These are phyloP conservation scores for Ianthella basta DNA, from an alignment of 37 sponge, comb jelly and placozoan genomes.

Conservation along the genomic window DNA sequence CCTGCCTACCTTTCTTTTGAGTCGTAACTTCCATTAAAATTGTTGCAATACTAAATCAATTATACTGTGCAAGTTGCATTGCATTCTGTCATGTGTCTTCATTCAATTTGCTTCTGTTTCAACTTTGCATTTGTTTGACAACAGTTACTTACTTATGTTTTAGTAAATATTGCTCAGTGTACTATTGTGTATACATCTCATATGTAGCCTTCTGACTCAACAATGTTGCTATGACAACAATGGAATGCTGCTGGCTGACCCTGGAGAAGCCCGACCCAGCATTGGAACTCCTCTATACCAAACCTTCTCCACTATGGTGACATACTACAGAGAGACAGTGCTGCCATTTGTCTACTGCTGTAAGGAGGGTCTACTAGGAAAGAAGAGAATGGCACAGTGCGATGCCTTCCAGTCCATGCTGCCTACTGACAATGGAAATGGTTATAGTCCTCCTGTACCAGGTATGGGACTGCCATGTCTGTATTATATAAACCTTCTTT, in stretches of 20 bases:
- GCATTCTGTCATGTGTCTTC: too few species aligned
- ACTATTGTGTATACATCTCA: too few species aligned
- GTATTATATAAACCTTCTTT: too few species aligned
- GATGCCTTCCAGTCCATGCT: neutral
- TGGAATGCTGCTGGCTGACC: conserved; percentile 12
- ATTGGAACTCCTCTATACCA: conserved; percentile 9
- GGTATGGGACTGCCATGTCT: too few species aligned
- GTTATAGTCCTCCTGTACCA: conserved; percentile 30
- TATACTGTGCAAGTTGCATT: too few species aligned
- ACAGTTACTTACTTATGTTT: too few species aligned
- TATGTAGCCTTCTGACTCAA: conserved; percentile 18
- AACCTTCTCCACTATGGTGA: neutral
- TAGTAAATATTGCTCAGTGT: too few species aligned
- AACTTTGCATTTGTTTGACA: neutral
- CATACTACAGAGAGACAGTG: conserved; percentile 14
- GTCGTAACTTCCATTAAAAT: too few species aligned
- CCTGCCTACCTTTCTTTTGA: too few species aligned
- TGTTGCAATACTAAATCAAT: too few species aligned
- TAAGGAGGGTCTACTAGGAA: neutral
- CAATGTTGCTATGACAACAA: conserved; percentile 50
- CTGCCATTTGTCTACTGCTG: conserved; percentile 40
- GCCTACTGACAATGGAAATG: conserved; percentile 15
- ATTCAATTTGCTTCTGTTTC: neutral
- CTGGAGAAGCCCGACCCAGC: neutral
- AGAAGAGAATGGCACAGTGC: conserved; percentile 27